Evolutionary conservation across 2,888 invertebrate species (phyloP).

Genomic region (Shargacucullia verbasci): DNA sequence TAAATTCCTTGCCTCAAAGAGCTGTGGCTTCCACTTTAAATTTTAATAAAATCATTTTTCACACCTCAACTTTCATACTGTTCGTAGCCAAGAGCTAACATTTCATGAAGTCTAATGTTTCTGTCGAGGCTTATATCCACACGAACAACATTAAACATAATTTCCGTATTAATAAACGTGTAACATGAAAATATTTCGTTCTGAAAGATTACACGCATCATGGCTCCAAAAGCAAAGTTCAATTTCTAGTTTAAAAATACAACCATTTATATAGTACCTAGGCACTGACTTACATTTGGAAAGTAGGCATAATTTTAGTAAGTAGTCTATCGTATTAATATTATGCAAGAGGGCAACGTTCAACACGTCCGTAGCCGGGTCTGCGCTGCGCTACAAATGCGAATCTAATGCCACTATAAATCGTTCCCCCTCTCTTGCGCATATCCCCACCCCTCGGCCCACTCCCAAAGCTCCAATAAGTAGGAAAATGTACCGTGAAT

Average conservation of each 20-base stretch:
- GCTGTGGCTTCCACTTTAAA: constrained; percentile 62
- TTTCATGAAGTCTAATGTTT: constrained; percentile 44
- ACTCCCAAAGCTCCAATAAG: constrained; percentile 65
- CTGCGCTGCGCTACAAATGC: constrained; percentile 71
- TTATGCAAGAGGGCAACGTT: constrained; percentile 58
- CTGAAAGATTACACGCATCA: no score
- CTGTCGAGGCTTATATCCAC: constrained; percentile 19
- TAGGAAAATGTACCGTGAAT: constrained; percentile 76
- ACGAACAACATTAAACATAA: constrained; percentile 2
- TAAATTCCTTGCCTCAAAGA: constrained; percentile 68
- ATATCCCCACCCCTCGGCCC: constrained; percentile 57
- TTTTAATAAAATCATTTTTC: constrained; percentile 72
- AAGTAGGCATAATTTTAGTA: constrained; percentile 46
- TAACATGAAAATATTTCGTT: background rate
- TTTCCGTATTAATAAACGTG: background rate
- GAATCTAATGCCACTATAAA: constrained; percentile 84
- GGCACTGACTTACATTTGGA: constrained; percentile 10
- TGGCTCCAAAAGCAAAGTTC: background rate
- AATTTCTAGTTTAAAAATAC: constrained; percentile 7
- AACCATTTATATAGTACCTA: background rate
- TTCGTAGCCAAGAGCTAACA: constrained; percentile 27
- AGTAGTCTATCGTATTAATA: constrained; percentile 59
- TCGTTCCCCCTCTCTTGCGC: constrained; percentile 72
- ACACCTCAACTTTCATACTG: constrained; percentile 56
- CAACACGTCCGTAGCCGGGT: constrained; percentile 62